Evolutionary conservation across 2,113 vertebrate species (phyloP).

Genomic region (Acinonyx jubatus): DNA sequence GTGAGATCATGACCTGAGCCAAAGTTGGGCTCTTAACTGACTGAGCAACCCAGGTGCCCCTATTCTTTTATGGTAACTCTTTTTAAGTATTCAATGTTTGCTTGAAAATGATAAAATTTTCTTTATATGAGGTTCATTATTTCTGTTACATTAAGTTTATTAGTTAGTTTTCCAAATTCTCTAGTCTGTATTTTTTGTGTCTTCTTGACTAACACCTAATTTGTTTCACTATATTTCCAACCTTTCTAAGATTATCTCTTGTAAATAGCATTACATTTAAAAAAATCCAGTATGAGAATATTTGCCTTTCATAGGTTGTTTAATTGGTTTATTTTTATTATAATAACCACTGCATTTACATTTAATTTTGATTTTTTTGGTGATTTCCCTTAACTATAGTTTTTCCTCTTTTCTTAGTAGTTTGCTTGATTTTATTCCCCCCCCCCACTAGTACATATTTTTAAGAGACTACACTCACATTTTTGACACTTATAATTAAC

Average conservation of each 20-base stretch:
- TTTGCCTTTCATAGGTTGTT: background rate
- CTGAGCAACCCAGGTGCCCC: too few relatives aligned
- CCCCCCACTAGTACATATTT: background rate
- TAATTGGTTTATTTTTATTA: background rate
- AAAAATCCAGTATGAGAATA: background rate
- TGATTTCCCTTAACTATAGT: background rate
- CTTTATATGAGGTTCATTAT: background rate
- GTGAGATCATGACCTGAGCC: too few relatives aligned
- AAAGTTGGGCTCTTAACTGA: too few relatives aligned
- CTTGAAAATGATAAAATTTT: background rate
- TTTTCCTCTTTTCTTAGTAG: background rate
- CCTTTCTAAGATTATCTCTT: background rate
- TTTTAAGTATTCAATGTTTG: background rate
- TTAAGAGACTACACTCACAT: background rate
- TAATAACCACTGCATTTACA: background rate
- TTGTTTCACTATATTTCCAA: background rate
- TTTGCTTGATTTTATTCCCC: background rate
- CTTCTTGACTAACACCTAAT: background rate
- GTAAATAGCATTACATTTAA: background rate
- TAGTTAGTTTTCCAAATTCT: background rate
- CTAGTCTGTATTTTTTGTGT: background rate
- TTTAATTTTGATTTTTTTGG: background rate
- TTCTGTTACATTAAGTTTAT: background rate
- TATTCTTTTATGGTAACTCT: background rate
- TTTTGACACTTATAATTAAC: background rate